These are phyloP conservation scores for Erpetoichthys calabaricus DNA, from an alignment of 2,797 vertebrate genomes.

Conservation along the genomic window DNA sequence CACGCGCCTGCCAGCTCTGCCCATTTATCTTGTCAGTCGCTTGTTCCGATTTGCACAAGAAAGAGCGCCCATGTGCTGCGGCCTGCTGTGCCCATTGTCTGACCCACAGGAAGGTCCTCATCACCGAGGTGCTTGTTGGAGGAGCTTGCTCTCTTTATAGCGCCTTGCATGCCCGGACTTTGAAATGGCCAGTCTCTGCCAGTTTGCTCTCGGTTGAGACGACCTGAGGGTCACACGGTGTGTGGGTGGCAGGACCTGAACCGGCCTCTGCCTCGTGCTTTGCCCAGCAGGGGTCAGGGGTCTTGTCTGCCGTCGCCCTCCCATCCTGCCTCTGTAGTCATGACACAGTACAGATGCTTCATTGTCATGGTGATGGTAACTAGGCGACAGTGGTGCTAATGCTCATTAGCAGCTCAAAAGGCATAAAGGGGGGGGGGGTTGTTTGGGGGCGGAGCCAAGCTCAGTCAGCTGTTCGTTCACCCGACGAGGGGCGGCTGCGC, in stretches of 20 bases:
- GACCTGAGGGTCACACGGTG: neutral
- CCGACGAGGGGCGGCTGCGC: no score
- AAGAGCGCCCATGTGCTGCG: no score
- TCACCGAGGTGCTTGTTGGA: no score
- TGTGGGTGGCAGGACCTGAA: no score
- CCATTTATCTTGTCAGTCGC: conserved; percentile 3
- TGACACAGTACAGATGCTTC: conserved; percentile 20
- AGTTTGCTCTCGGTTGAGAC: no score
- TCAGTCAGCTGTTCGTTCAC: no score
- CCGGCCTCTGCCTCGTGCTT: neutral
- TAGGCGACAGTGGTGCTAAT: conserved; percentile 30
- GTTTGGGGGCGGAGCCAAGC: conserved; percentile 7
- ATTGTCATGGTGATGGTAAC: conserved; percentile 37
- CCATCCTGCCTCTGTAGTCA: neutral
- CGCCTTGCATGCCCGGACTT: no score
- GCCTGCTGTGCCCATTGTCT: no score
- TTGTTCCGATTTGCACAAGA: conserved; percentile 6
- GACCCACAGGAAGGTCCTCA: no score
- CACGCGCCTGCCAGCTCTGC: conserved; percentile 15
- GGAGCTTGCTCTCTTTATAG: no score
- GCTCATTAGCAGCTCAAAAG: conserved; percentile 26
- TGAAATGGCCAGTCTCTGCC: no score
- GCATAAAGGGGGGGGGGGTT: conserved; percentile 16
- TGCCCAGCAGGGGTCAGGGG: no score
- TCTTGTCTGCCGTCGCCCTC: neutral